Evolutionary conservation across 2,797 vertebrate species (phyloP).

Genomic region (Acrocephalus scirpaceus): DNA sequence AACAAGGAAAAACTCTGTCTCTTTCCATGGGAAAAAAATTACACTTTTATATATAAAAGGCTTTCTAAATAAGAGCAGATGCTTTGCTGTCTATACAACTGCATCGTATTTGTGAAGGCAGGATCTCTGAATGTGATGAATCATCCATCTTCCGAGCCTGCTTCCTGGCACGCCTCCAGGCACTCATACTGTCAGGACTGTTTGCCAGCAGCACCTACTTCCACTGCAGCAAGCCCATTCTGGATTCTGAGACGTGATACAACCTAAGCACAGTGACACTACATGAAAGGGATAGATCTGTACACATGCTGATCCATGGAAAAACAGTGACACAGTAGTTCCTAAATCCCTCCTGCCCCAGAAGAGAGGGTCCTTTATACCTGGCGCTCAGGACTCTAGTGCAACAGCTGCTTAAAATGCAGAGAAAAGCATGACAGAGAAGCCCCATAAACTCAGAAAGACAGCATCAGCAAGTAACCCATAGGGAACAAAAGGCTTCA

Average conservation of each 20-base stretch:
- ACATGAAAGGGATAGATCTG: neutral
- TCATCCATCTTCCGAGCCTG: neutral
- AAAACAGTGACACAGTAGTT: neutral
- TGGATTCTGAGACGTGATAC: neutral
- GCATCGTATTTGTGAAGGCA: neutral
- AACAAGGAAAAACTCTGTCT: neutral
- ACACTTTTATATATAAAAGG: neutral
- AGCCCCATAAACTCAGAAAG: neutral
- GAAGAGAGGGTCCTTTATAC: neutral
- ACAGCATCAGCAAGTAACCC: neutral
- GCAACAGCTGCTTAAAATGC: neutral
- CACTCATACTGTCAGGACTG: neutral
- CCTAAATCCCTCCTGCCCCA: neutral
- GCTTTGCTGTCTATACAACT: neutral
- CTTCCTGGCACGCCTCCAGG: neutral
- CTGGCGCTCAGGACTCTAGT: neutral
- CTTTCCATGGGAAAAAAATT: neutral
- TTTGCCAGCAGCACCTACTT: neutral
- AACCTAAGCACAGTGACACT: neutral
- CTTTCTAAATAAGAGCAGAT: neutral
- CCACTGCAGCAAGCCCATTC: neutral
- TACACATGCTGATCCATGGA: rapidly evolving
- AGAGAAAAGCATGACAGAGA: neutral
- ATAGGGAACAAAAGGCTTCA: neutral
- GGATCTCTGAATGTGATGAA: neutral